These are phyloP conservation scores for Lasioglossum marginatum DNA, from an alignment of 2,888 invertebrate genomes.

Conservation along the genomic window DNA sequence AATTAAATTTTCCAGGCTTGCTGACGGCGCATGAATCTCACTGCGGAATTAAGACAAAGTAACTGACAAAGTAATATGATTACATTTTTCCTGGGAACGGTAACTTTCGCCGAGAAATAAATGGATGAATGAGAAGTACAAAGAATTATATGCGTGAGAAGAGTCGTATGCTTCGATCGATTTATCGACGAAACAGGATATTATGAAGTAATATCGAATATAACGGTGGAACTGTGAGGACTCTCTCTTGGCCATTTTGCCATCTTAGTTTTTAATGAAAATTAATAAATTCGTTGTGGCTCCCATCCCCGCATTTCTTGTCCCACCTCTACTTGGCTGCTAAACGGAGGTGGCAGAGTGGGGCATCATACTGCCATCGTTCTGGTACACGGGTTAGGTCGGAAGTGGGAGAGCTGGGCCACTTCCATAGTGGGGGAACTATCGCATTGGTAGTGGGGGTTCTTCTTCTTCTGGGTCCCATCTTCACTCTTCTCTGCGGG, in stretches of 20 bases:
- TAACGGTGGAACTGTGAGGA: background rate
- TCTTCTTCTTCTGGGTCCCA: no score
- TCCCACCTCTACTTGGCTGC: no score
- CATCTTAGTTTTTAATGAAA: background rate
- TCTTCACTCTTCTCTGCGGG: no score
- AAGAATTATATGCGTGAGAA: background rate
- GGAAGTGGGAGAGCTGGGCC: no score
- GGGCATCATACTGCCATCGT: no score
- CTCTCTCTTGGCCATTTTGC: background rate
- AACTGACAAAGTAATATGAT: background rate
- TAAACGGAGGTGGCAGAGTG: no score
- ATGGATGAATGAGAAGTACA: background rate
- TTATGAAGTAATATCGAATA: background rate
- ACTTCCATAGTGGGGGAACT: no score
- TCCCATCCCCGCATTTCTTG: no score
- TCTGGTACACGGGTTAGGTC: no score
- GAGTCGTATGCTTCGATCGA: background rate
- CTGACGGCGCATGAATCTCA: background rate
- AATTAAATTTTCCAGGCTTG: background rate
- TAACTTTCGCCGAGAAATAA: background rate
- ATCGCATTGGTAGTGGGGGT: accelerated
- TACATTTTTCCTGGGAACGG: background rate
- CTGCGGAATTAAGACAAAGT: background rate
- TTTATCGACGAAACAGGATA: background rate
- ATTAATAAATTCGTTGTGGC: no score